Conservation (phyloP, 2,888 invertebrate species). For the Syritta pipiens region DNA sequence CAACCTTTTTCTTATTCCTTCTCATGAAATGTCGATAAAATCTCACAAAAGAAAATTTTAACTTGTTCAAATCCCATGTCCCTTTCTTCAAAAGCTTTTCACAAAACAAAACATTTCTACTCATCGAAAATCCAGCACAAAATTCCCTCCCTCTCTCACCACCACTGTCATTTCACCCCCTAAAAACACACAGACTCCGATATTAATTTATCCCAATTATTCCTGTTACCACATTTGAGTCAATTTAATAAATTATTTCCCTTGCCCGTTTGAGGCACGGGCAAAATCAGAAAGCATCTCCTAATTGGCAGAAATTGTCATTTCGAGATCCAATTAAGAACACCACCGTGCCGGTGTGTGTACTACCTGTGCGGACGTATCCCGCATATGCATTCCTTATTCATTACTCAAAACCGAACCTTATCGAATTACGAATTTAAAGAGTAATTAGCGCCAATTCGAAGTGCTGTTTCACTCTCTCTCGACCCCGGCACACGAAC, state of each 20-base stretch:
- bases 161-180: no score
- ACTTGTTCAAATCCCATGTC: no score
- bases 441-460: slow-evolving; percentile 62
- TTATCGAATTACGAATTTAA: slow-evolving; percentile 68
- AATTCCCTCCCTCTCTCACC: no score
- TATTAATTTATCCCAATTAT: slow-evolving; percentile 54
- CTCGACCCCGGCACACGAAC: no score
- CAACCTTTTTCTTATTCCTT: no score
- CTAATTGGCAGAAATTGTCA: slow-evolving; percentile 61
- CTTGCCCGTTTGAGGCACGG: not conserved
- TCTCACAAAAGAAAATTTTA: no score
- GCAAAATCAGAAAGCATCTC: slow-evolving; percentile 47
- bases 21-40: no score
- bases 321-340: slow-evolving; percentile 56
- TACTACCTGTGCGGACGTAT: not conserved
- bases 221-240: slow-evolving; percentile 2
- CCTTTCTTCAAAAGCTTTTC: no score
- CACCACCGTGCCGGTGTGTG: slow-evolving; percentile 35
- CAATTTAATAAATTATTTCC: slow-evolving; percentile 32
- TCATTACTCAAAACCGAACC: slow-evolving; percentile 67
- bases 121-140: no score
- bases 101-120: no score
- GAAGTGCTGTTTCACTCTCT: not conserved
- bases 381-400: slow-evolving; percentile 44
- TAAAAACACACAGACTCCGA: not conserved